These are phyloP conservation scores for Perizoma affinitatum DNA, from an alignment of 2,888 invertebrate genomes.

Conservation along the genomic window DNA sequence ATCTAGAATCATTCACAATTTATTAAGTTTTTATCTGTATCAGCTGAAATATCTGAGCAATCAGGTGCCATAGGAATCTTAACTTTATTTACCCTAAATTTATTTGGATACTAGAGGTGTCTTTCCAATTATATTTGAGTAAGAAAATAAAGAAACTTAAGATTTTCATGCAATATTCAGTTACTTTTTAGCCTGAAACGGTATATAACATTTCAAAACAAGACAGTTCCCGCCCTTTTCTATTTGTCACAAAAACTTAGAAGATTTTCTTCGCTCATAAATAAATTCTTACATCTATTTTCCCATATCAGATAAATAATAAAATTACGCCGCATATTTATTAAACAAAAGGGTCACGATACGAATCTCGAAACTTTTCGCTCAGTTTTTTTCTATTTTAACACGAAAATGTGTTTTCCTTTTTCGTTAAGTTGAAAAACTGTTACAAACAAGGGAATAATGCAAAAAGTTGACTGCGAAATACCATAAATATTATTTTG, in stretches of 20 bases:
- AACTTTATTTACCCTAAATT: constrained; percentile 9
- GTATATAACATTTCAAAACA: background rate
- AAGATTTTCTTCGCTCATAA: constrained; percentile 21
- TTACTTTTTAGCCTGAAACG: constrained; percentile 10
- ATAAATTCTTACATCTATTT: constrained; percentile 25
- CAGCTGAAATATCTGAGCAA: constrained; percentile 18
- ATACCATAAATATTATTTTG: constrained; percentile 66
- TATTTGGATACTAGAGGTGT: constrained; percentile 11
- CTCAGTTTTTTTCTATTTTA: constrained; percentile 34
- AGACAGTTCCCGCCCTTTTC: constrained; percentile 29
- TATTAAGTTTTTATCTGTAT: constrained; percentile 32
- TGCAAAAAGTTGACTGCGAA: constrained; percentile 57
- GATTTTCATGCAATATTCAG: constrained; percentile 6
- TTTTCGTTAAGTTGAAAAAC: constrained; percentile 51
- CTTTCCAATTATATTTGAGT: constrained; percentile 1
- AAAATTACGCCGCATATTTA: constrained; percentile 35
- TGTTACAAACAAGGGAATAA: constrained; percentile 61
- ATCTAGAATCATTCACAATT: constrained; percentile 33
- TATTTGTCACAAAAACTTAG: constrained; percentile 35
- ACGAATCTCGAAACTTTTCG: constrained; percentile 45
- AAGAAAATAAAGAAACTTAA: constrained; percentile 1
- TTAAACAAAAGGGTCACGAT: constrained; percentile 40
- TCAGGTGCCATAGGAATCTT: constrained; percentile 17
- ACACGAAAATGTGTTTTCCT: constrained; percentile 54
- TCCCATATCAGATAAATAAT: constrained; percentile 32